phyloP scores from a whole-genome alignment of 2,888 invertebrate genomes.

The Drosophila eohydei region DNA sequence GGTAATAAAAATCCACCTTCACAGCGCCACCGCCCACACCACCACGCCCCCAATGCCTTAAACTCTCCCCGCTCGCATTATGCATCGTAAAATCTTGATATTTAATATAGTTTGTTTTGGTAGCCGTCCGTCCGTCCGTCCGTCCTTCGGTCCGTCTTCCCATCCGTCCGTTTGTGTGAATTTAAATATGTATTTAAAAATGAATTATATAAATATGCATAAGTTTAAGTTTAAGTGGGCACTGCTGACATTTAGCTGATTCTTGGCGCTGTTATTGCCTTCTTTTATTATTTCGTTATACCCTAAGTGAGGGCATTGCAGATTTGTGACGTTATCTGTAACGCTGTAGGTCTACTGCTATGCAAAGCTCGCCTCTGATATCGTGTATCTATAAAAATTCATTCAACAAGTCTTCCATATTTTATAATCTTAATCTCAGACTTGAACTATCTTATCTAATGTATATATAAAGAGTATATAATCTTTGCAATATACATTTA shows the following conservation, averaged over 20 bases:
- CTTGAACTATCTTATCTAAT: not conserved
- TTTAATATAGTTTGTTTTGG: conserved; percentile 71
- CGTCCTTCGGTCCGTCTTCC: conserved; percentile 11
- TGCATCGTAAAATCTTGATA: conserved; percentile 74
- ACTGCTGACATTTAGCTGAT: conserved; percentile 67
- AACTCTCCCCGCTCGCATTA: conserved; percentile 39
- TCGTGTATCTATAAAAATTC: no score
- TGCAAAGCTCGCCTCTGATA: no score
- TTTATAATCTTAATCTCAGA: not conserved
- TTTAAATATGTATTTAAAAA: conserved; percentile 70
- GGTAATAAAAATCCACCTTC: conserved; percentile 79
- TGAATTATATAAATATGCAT: conserved; percentile 79
- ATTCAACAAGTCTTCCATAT: no score
- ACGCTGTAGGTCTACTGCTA: not conserved
- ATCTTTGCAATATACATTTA: not conserved
- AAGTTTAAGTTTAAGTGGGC: conserved; percentile 76
- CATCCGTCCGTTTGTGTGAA: conserved; percentile 35
- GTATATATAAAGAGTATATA: not conserved
- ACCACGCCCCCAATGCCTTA: not conserved
- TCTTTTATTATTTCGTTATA: not conserved
- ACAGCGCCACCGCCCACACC: conserved; percentile 4
- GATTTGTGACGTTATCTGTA: not conserved
- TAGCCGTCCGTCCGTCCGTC: conserved; percentile 27
- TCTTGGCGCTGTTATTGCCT: conserved; percentile 16
- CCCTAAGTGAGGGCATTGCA: not conserved